Base-by-base conservation (phyloP, 2,797 vertebrate species). In the Mionectes olivaceus region DNA sequence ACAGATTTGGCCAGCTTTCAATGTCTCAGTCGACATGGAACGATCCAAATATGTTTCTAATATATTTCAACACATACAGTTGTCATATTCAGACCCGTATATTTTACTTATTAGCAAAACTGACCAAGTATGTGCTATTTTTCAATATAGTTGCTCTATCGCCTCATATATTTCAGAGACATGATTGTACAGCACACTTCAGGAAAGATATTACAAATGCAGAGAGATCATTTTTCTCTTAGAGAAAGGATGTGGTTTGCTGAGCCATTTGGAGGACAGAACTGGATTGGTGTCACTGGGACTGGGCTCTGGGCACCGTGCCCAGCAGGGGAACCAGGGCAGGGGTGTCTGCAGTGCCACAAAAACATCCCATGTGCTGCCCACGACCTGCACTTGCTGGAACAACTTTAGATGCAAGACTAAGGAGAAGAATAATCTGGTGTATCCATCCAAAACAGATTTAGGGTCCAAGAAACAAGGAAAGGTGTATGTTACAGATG, bases 1-100 rank as follows among this genome's bases (percentile, higher is more conserved):
- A 91, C 95, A 93, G 94, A 97, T 97, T 95, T 97, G 96, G 92
- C 92, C 91, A 80, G 64, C 96, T 97, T 95, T 97, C 95, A 70
- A 35, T 57, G 91, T 92, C 96, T 93, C 46, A 63, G 86, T 89
- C 22, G 43, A 50, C 19, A n/a, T 49, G 41, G 82, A 49, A 43
- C n/a, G 78, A 64, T 76, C 73, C 83, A 91, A 96, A 95, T 96
- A 94, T 97, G 95, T 96, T 97, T 97, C 87, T 93, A 97, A 95
- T 97, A 74, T 93, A 93, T 94, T 95, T 97, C 90, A 93, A 97
- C 92, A 93, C 95, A 94, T 95, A 84, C 61, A 92, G 83, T 93
- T 96, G 95, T 89, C 95, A 95, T 95, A 95, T 84, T 89, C 77
- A 89, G 92, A 87, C 71, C 79, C 83, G 64, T 95, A 83, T 90